Evolutionary conservation across 2,797 vertebrate species (phyloP).

Genomic region (Otus scops): DNA sequence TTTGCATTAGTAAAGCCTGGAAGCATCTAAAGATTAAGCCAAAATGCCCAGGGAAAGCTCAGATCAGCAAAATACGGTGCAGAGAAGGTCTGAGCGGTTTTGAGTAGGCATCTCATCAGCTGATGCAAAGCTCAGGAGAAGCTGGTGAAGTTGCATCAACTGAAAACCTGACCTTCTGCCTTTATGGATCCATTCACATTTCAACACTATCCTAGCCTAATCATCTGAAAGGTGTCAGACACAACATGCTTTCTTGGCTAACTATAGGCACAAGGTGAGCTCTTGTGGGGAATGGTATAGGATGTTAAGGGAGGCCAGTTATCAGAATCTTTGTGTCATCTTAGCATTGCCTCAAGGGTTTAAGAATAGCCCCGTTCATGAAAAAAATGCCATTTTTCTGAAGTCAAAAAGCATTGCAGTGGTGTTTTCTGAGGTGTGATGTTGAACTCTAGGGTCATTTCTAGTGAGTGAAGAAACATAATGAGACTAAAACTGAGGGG

Average conservation of each 20-base stretch:
- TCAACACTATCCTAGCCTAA: neutral
- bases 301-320: neutral
- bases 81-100: neutral
- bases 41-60: slow-evolving; percentile 40
- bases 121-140: neutral
- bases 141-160: neutral
- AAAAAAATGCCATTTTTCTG: neutral
- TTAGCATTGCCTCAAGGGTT: neutral
- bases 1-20: neutral
- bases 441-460: neutral
- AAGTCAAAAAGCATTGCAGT: neutral
- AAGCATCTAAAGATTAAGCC: slow-evolving; percentile 16
- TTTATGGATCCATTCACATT: neutral
- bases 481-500: neutral
- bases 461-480: neutral
- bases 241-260: neutral
- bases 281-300: accelerated
- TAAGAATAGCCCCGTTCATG: neutral
- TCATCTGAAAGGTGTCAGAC: neutral
- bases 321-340: neutral
- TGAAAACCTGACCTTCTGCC: neutral
- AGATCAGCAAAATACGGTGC: slow-evolving; percentile 13
- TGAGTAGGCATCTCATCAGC: neutral
- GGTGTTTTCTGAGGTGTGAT: neutral
- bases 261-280: accelerated